phyloP scores from a whole-genome alignment of 2,113 vertebrate species.

The Cyprinodon variegatus region DNA sequence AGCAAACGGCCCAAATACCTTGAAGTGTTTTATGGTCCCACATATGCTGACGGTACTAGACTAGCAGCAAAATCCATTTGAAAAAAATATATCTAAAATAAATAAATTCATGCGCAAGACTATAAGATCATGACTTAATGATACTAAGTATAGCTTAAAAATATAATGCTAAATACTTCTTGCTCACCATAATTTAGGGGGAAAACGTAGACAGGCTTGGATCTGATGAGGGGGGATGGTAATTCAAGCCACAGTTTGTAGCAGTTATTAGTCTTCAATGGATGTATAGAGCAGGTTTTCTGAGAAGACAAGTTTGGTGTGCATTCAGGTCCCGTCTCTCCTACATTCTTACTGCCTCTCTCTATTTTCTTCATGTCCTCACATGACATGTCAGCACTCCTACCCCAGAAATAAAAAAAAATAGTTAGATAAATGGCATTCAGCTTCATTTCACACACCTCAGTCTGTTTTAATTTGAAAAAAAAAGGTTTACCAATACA shows the following conservation, averaged over 20 bases:
- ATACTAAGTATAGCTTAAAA: background rate
- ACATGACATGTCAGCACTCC: slow-evolving; percentile 79
- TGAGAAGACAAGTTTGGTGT: slow-evolving; percentile 51
- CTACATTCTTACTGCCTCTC: slow-evolving; percentile 59
- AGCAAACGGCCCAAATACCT: background rate
- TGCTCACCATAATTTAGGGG: slow-evolving; percentile 88
- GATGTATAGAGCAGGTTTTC: slow-evolving; percentile 81
- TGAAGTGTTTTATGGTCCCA: too few species aligned
- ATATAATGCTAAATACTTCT: background rate
- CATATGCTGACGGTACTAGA: too few species aligned
- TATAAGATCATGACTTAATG: background rate
- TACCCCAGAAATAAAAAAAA: background rate
- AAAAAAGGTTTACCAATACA: background rate
- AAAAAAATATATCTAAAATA: background rate
- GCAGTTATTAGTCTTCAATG: slow-evolving; percentile 84
- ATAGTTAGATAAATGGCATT: background rate
- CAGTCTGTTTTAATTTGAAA: background rate
- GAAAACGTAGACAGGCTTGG: slow-evolving; percentile 83
- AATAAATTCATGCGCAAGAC: background rate
- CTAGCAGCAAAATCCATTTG: too few species aligned
- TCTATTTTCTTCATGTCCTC: slow-evolving; percentile 75
- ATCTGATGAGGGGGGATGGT: slow-evolving; percentile 77
- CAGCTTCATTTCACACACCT: background rate
- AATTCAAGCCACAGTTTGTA: slow-evolving; percentile 92
- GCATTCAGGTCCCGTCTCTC: slow-evolving; percentile 72